Base-by-base conservation (phyloP, 2,888 invertebrate species). In the Colletes collaris region DNA sequence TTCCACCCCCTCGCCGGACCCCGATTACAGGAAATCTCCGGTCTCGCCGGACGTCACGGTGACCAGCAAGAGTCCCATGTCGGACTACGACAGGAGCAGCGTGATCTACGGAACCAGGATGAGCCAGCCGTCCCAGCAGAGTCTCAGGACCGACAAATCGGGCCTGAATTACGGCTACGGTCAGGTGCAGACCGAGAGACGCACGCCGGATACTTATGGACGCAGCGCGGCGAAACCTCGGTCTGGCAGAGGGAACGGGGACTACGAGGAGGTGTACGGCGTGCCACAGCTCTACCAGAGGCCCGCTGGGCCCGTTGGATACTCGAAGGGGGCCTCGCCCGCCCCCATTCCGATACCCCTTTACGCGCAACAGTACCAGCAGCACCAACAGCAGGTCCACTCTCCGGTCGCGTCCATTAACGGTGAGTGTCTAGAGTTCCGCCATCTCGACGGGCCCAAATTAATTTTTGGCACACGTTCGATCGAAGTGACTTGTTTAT, bases 201-300 rank as follows among this genome's bases (percentile, higher is more conserved):
- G 97, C 84, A 97, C 97, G 0, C 97, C 97, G 0, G 97, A 97
- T 89, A 96, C 97, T 11, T 97, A 97, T 89, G 97, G 97, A 0
- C 88, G 90, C 11, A 91, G 89, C 52, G 93, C 93, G 84, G 93
- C 93, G 84, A 94, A 94, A 92, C 93, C 92, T 11, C 91, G 93
- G 10, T 93, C 85, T 4, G 91, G 90, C 71, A 94, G 93, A 83
- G 91, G 90, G 6, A 92, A 92, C 37, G 94, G 95, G 0, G 97
- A 97, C 90, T 97, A 97, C 89, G 97, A 97, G 93, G 97, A 97
- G 88, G 95, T 97, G 27, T 97, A 96, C 90, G 90, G 92, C 7
- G 87, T 83, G 92, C 90, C 92, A 0, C 91, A 91, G 62, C 79
- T 92, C 8, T 90, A 91, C 70, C 92, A 92, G 65, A 89, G 91